Evolutionary conservation across 2,888 invertebrate species (phyloP), one percentile per base, ranked within the genome.

Genomic region (Heliothis peltigera): DNA sequence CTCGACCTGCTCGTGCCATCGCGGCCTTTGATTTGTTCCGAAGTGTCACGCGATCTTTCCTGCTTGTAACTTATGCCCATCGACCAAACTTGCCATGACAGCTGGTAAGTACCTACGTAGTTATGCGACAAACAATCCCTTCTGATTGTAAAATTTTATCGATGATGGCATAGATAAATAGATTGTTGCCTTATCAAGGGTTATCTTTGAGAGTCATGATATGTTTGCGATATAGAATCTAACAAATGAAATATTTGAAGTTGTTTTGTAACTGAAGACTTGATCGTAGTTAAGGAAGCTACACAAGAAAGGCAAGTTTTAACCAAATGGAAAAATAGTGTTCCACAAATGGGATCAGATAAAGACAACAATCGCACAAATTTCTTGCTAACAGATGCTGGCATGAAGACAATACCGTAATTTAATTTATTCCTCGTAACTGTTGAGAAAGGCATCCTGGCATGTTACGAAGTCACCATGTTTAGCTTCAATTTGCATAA

Each of bases 1-100:
- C 79, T 84, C 87, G 82, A 76, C 80, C 84, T 80, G 84, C 76
- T 84, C 82, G 91, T 88, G 80, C 91, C 90, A 89, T 91, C 90
- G 85, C 91, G 84, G 80, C 72, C 75, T 80, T 73, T 84, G 84
- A 87, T 86, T 88, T 85, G 87, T 86, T 79, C 58, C 57, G 74
- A 63, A 64, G 62, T 81, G 84, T 87, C 91, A 91, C 90, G 91
- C 90, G 80, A 90, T 80, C 70, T 65, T 82, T 81, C 74, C 70
- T 77, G 75, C 44, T 61, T 69, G 62, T 67, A 67, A 64, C 81
- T 80, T 82, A 79, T 67, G 68, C 82, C 73, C 64, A 89, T 90
- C 84, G 87, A 89, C 77, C 83, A 83, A 88, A 84, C 81, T 64
- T 48, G 52, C 61, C 54, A 56, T 71, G 70, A 60, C 64, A 49